Evolutionary conservation across 2,797 vertebrate species (phyloP).

Genomic region (Neosilurus mollespiculum): DNA sequence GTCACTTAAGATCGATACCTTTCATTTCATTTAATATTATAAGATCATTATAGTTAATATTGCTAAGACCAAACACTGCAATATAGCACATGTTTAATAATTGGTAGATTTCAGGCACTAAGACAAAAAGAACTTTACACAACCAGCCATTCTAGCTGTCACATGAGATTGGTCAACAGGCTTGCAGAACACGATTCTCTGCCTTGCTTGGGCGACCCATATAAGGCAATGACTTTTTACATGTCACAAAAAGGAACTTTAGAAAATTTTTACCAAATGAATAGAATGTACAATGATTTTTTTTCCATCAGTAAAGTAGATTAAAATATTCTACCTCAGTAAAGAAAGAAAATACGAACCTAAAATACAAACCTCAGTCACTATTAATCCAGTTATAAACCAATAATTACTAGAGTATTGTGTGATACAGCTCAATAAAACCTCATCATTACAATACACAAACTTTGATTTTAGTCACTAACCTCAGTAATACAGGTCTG

Average conservation of each 20-base stretch:
- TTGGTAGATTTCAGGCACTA: slow-evolving; percentile 41
- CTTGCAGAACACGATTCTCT: slow-evolving; percentile 75
- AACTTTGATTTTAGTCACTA: slow-evolving; percentile 61
- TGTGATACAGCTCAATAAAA: neutral
- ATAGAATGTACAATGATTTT: neutral
- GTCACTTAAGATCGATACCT: neutral
- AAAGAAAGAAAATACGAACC: neutral
- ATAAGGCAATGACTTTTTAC: slow-evolving; percentile 74
- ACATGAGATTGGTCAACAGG: slow-evolving; percentile 73
- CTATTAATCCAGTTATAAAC: neutral
- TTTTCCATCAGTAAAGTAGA: neutral
- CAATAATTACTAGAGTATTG: neutral
- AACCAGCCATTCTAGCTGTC: slow-evolving; percentile 58
- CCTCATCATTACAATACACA: neutral
- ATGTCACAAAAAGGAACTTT: slow-evolving; percentile 36
- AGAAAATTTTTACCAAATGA: neutral
- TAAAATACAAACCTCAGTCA: neutral
- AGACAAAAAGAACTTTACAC: slow-evolving; percentile 60
- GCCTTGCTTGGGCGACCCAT: slow-evolving; percentile 71
- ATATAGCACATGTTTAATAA: slow-evolving; percentile 1
- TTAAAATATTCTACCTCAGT: neutral
- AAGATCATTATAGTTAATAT: neutral
- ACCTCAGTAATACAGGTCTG: slow-evolving; percentile 73
- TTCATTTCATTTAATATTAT: slow-evolving; percentile 3
- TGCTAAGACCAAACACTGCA: too few species aligned